phyloP scores from a whole-genome alignment of 2,888 invertebrate genomes.

The Merodon equestris region DNA sequence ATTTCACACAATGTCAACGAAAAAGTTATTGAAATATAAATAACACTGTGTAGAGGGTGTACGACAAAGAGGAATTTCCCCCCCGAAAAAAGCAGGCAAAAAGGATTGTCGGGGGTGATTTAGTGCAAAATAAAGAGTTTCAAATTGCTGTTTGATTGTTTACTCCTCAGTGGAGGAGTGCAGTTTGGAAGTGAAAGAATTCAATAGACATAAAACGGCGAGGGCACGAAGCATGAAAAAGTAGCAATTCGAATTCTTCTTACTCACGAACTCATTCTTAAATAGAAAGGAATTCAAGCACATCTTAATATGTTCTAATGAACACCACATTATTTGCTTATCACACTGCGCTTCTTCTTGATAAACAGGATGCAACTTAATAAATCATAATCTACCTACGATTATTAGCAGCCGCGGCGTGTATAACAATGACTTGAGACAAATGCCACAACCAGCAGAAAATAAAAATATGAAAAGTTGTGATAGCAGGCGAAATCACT shows the following conservation, averaged over 20 bases:
- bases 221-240: conserved; percentile 2
- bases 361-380: conserved; percentile 67
- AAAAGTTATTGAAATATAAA: conserved; percentile 67
- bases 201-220: conserved; percentile 33
- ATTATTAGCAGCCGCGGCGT: conserved; percentile 51
- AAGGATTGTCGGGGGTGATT: conserved; percentile 67
- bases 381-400: conserved; percentile 68
- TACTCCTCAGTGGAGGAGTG: conserved; percentile 33
- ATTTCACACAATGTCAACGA: conserved; percentile 68
- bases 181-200: conserved; percentile 1
- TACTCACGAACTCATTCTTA: background rate
- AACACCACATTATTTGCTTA: conserved; percentile 54
- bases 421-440: conserved; percentile 40
- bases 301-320: conserved; percentile 52
- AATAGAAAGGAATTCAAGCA: conserved; percentile 27
- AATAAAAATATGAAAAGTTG: conserved; percentile 53
- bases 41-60: conserved; percentile 39
- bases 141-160: conserved; percentile 68
- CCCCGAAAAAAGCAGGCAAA: conserved; percentile 7
- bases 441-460: conserved; percentile 23
- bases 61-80: conserved; percentile 40
- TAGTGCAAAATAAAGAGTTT: conserved; percentile 66
- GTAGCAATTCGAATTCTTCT: too few species aligned
- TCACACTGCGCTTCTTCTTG: conserved; percentile 53
- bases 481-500: conserved; percentile 66